phyloP scores from a whole-genome alignment of 2,888 invertebrate genomes.

The Hemistola chrysoprasaria region DNA sequence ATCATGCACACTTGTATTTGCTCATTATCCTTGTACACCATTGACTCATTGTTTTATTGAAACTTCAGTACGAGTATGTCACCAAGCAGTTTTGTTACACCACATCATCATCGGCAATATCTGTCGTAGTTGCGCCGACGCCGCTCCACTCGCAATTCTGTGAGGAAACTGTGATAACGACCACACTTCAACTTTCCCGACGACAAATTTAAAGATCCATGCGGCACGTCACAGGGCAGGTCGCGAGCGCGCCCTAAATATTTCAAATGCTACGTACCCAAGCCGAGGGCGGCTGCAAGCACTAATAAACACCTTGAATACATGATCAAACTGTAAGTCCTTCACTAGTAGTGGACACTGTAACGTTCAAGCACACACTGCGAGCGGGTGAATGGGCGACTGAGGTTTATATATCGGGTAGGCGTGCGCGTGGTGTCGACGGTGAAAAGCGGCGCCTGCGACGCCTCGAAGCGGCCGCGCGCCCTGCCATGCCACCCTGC shows the following conservation, averaged over 20 bases:
- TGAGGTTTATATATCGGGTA: conserved; percentile 78
- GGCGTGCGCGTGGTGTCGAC: conserved; percentile 59
- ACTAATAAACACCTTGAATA: conserved; percentile 81
- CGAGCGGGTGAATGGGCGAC: conserved; percentile 80
- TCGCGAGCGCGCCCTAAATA: conserved; percentile 65
- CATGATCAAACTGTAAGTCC: conserved; percentile 77
- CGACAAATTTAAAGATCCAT: conserved; percentile 40
- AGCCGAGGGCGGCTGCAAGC: conserved; percentile 86
- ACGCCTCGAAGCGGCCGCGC: conserved; percentile 46
- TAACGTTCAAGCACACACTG: conserved; percentile 81
- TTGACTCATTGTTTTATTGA: conserved; percentile 6
- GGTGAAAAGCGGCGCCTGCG: conserved; percentile 69
- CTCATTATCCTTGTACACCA: conserved; percentile 8
- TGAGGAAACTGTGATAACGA: conserved; percentile 51
- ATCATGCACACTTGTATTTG: conserved; percentile 11
- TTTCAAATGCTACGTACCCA: conserved; percentile 84
- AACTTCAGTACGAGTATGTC: conserved; percentile 11
- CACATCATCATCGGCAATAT: conserved; percentile 54
- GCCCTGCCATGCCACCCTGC: conserved; percentile 28
- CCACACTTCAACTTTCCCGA: conserved; percentile 58
- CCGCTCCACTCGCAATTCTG: conserved; percentile 39
- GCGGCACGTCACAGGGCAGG: conserved; percentile 43
- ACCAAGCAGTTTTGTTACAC: conserved; percentile 41
- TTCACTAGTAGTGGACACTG: conserved; percentile 76
- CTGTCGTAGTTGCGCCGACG: conserved; percentile 47